Conservation (phyloP, 2,113 vertebrate species). For the Todiramphus chloris region DNA sequence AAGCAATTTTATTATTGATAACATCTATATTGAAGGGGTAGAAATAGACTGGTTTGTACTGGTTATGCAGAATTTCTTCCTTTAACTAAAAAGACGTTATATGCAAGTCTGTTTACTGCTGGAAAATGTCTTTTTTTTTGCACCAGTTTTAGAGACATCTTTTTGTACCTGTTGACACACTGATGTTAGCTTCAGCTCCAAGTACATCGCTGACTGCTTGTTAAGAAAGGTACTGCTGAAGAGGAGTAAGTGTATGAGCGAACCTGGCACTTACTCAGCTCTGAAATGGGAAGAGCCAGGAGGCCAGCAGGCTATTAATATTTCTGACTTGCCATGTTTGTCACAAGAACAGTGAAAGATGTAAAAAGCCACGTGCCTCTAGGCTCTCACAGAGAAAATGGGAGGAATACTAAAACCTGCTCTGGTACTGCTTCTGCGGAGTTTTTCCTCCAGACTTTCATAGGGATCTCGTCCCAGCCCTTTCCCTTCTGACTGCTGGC, state of each 20-base stretch:
- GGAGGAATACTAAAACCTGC: background rate
- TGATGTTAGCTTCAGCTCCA: background rate
- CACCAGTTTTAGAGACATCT: background rate
- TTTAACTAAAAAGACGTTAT: background rate
- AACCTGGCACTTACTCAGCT: background rate
- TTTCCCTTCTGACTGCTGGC: background rate
- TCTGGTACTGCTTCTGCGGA: background rate
- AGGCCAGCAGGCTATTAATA: background rate
- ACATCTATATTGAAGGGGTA: background rate
- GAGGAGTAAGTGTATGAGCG: background rate
- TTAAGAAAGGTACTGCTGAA: background rate
- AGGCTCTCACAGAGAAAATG: constrained; percentile 15
- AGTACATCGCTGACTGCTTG: background rate
- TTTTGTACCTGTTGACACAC: background rate
- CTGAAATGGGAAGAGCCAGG: constrained; percentile 2
- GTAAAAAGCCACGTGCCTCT: background rate
- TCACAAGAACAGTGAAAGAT: constrained; percentile 1
- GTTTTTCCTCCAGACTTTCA: background rate
- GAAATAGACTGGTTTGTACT: background rate
- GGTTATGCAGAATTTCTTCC: background rate
- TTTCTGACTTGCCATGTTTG: constrained; percentile 26
- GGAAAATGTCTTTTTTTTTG: background rate
- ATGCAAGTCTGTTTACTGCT: background rate
- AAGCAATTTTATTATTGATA: background rate
- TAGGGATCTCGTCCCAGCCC: background rate